A percentile compares a stretch with the other conserved stretches of the same genome.
Conservation (phyloP, 2,797 vertebrate genomes). For the Capromys pilorides region DNA sequence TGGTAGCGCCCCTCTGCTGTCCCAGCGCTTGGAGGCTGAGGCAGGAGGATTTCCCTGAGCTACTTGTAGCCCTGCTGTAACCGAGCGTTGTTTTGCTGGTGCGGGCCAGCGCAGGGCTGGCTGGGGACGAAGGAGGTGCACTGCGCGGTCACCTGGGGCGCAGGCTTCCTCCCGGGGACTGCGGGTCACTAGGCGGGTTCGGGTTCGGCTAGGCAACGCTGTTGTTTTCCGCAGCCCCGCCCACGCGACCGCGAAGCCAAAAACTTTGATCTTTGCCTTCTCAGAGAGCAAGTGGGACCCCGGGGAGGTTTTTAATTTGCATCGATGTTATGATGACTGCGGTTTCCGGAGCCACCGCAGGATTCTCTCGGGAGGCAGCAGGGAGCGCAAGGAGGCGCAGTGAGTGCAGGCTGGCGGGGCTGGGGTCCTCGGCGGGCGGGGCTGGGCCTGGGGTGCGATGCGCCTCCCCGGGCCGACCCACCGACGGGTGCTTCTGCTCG, state of each 20-base stretch:
- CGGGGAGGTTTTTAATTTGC: slow-evolving; percentile 58
- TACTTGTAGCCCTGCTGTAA: background rate
- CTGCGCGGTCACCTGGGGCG: background rate
- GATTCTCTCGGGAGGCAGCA: background rate
- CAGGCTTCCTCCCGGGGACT: background rate
- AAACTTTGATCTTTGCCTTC: background rate
- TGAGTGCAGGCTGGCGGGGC: background rate
- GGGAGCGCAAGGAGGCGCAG: background rate
- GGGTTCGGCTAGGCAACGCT: too few relatives aligned
- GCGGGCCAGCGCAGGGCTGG: slow-evolving; percentile 63
- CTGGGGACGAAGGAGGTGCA: background rate
- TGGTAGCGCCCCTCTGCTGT: background rate
- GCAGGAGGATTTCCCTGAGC: background rate
- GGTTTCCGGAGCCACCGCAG: background rate
- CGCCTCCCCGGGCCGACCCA: background rate
- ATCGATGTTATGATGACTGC: slow-evolving; percentile 55
- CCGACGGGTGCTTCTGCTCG: background rate
- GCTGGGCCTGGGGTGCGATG: background rate
- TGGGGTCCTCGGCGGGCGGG: background rate
- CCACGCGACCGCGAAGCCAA: background rate
- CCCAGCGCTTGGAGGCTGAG: background rate
- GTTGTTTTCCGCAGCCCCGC: background rate
- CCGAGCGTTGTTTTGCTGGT: background rate
- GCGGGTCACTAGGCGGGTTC: background rate
- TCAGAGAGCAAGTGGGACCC: background rate